These are phyloP conservation scores for Dascillus cervinus DNA, from an alignment of 2,888 invertebrate genomes.

Conservation along the genomic window DNA sequence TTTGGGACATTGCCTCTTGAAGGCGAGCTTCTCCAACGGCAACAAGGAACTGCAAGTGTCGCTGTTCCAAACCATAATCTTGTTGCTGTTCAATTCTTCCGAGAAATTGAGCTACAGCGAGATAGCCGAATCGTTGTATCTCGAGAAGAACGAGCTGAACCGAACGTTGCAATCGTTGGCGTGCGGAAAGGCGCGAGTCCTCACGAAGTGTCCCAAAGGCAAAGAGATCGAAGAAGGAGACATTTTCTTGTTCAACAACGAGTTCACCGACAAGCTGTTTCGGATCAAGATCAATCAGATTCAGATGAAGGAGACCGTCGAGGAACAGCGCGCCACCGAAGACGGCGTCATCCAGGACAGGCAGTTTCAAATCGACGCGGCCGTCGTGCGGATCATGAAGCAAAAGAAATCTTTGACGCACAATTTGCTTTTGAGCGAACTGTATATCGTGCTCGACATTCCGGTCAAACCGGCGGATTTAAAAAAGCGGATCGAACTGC, in stretches of 20 bases:
- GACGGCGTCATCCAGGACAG: slow-evolving; percentile 96
- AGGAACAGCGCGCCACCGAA: slow-evolving; percentile 89
- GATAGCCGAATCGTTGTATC: slow-evolving; percentile 79
- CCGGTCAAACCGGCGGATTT: slow-evolving; percentile 96
- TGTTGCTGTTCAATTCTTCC: slow-evolving; percentile 85
- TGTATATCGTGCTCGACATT: slow-evolving; percentile 94
- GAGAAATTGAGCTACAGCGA: slow-evolving; percentile 76
- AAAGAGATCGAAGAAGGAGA: slow-evolving; percentile 80
- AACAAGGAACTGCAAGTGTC: slow-evolving; percentile 94
- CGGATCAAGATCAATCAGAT: slow-evolving; percentile 96
- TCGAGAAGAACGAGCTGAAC: slow-evolving; percentile 83
- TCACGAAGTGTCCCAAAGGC: slow-evolving; percentile 77
- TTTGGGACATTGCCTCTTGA: slow-evolving; percentile 86
- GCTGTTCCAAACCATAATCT: slow-evolving; percentile 87
- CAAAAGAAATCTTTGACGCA: slow-evolving; percentile 90
- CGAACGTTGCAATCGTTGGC: slow-evolving; percentile 92
- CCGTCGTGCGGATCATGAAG: slow-evolving; percentile 98
- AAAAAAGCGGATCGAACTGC: slow-evolving; percentile 94
- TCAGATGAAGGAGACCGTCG: slow-evolving; percentile 71
- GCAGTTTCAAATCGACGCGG: slow-evolving; percentile 98
- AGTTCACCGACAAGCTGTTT: slow-evolving; percentile 91
- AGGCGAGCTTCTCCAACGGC: slow-evolving; percentile 77
- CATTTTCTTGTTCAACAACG: slow-evolving; percentile 74
- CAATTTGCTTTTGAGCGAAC: slow-evolving; percentile 87
- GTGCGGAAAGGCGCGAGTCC: slow-evolving; percentile 84